Percentiles rank a stretch among this genome's conserved stretches.
phyloP scores from a whole-genome alignment of 92 coral and sea anemone genomes.

The Actinernus sp. region DNA sequence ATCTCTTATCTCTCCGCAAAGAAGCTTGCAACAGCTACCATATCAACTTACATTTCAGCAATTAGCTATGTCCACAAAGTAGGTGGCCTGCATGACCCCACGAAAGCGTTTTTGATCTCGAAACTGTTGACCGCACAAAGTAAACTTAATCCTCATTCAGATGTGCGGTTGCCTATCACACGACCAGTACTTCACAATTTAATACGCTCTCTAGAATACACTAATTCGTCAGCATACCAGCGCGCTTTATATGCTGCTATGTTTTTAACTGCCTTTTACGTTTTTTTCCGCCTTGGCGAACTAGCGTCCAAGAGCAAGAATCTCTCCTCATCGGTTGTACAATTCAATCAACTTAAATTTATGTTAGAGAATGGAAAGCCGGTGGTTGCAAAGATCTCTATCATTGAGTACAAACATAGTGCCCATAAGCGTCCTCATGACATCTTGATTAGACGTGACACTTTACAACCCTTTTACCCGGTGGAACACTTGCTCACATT shows the following conservation, averaged over 20 bases:
- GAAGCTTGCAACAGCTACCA: not conserved
- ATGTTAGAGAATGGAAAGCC: not conserved
- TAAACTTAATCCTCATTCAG: not conserved
- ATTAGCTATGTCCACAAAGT: conserved; percentile 12
- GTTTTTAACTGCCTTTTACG: conserved; percentile 30
- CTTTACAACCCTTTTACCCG: not conserved
- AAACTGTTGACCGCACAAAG: conserved; percentile 10
- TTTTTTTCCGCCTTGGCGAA: conserved; percentile 29
- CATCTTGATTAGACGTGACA: conserved; percentile 16
- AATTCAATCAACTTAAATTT: conserved; percentile 8
- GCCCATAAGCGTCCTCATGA: conserved; percentile 9
- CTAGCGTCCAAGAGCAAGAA: conserved; percentile 25
- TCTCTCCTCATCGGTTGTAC: not conserved
- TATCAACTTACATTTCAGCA: conserved; percentile 6
- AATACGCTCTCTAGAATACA: conserved; percentile 2
- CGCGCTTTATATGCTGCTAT: conserved; percentile 3
- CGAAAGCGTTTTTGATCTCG: conserved; percentile 18
- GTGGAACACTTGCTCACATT: conserved; percentile 13
- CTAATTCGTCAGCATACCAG: conserved; percentile 29
- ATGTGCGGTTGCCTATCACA: conserved; percentile 15
- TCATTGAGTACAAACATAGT: conserved; percentile 23
- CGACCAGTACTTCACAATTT: conserved; percentile 6
- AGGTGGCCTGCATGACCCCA: conserved; percentile 2
- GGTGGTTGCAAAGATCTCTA: conserved; percentile 9
- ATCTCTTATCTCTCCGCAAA: conserved; percentile 1